Evolutionary conservation across 2,113 vertebrate genomes (phyloP), one percentile per base, ranked within the genome.

Genomic region (Labeo catla): DNA sequence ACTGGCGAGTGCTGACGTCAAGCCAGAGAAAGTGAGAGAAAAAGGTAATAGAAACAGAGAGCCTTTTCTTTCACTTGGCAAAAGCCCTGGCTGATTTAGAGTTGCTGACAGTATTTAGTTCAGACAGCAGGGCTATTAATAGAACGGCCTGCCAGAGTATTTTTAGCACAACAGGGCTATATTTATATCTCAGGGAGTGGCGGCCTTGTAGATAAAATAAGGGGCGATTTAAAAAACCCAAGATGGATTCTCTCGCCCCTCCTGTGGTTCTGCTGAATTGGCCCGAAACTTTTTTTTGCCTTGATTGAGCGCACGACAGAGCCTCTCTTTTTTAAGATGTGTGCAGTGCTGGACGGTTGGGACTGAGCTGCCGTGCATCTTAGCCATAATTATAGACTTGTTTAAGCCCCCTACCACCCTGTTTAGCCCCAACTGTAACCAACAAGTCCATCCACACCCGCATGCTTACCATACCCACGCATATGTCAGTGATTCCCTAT

Each of bases 151-250:
- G 61, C 59, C 36, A 45, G 57, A 34, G 65, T 89, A 89, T 89
- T 89, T 89, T 89, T 87, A 89, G 88, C 50, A 34, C 39, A 73
- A 72, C 16, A 28, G 50, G 49, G 28, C 73, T 89, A 85, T 89
- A 87, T 89, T 83, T 89, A 86, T 79, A 68, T 47, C 47, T 65
- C 57, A 57, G 84, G 88, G 86, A 86, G 84, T 86, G 88, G 88
- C 70, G 83, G 88, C 77, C 77, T 72, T 78, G 86, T 63, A 84
- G 63, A 82, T 83, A 70, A 89, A 85, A 87, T 83, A 82, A 72
- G 73, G 61, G 50, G 49, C 63, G 83, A 84, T 78, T 63, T 81
- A 74, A 78, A 86, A 63, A 54, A 73, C 13, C 72, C 63, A 63
- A 65, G 34, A 81, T 6, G 50, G 86, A 78, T 89, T 89, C 76